Conservation (phyloP, 2,888 invertebrate species). For the Lacanobia wlatinum region DNA sequence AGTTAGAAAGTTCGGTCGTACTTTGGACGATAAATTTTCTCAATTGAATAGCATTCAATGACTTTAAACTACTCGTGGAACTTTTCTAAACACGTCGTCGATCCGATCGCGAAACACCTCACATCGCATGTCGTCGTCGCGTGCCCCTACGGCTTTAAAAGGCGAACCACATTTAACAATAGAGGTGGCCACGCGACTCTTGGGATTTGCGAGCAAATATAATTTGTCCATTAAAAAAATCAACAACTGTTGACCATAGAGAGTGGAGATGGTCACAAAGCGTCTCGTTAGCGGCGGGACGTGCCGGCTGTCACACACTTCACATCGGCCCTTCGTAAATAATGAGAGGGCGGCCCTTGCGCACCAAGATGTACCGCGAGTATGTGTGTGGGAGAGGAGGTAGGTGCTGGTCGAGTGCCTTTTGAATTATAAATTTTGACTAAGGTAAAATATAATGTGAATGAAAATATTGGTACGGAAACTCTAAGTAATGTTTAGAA, state of each 20-base stretch:
- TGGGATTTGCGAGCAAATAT: conserved; percentile 84
- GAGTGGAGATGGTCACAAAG: conserved; percentile 89
- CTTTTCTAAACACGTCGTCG: conserved; percentile 63
- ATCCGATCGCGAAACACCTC: conserved; percentile 72
- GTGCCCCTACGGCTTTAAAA: conserved; percentile 83
- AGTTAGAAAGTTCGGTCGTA: conserved; percentile 47
- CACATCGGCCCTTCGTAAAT: conserved; percentile 90
- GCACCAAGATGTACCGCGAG: conserved; percentile 70
- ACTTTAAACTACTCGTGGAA: conserved; percentile 63
- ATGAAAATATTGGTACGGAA: background rate
- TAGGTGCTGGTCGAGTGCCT: conserved; percentile 48
- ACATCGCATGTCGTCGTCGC: conserved; percentile 77
- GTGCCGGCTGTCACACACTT: conserved; percentile 90
- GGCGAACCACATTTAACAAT: conserved; percentile 81
- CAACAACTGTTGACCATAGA: conserved; percentile 88
- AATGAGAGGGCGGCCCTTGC: conserved; percentile 87
- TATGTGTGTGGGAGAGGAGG: conserved; percentile 73
- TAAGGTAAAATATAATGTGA: background rate
- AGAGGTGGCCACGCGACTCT: conserved; percentile 75
- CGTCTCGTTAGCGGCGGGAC: conserved; percentile 90
- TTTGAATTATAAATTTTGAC: background rate
- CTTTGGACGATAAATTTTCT: conserved; percentile 52
- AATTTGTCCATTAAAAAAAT: conserved; percentile 90
- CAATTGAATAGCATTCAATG: conserved; percentile 63
- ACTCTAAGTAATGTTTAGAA: background rate